Conservation (phyloP, 2,113 vertebrate genomes). For the Eulacestoma nigropectus region DNA sequence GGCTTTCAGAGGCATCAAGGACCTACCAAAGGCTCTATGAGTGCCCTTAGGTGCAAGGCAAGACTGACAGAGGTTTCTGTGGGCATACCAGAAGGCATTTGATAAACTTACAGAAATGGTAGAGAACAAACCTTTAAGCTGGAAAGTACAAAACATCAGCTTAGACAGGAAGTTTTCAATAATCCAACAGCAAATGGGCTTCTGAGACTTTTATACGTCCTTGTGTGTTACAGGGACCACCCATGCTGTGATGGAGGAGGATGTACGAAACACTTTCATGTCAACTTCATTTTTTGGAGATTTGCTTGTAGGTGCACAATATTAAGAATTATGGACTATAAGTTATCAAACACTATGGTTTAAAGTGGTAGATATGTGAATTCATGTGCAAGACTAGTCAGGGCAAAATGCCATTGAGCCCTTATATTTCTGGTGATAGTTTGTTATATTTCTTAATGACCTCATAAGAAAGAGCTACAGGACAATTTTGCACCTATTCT, state of each 20-base stretch:
- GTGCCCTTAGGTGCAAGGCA: background rate
- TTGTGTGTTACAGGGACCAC: background rate
- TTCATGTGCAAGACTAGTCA: background rate
- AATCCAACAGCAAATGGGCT: background rate
- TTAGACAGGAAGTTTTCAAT: background rate
- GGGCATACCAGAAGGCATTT: background rate
- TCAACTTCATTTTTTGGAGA: background rate
- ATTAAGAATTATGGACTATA: background rate
- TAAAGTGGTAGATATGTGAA: background rate
- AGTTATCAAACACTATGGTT: background rate
- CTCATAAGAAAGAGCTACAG: background rate
- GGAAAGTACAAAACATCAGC: background rate
- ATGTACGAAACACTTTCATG: rapidly evolving
- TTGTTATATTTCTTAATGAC: background rate
- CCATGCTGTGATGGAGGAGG: background rate
- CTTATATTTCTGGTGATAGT: background rate
- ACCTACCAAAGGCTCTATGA: background rate
- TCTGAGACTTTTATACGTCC: background rate
- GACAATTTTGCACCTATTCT: background rate
- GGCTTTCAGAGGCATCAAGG: background rate
- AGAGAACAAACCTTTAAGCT: background rate
- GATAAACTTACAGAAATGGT: background rate
- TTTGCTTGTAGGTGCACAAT: background rate
- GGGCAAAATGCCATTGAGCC: background rate
- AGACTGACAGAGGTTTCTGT: background rate